Percentiles rank a stretch among this genome's conserved stretches.
Evolutionary conservation across 2,797 vertebrate genomes (phyloP).

Genomic region (Lutjanus argentimaculatus): DNA sequence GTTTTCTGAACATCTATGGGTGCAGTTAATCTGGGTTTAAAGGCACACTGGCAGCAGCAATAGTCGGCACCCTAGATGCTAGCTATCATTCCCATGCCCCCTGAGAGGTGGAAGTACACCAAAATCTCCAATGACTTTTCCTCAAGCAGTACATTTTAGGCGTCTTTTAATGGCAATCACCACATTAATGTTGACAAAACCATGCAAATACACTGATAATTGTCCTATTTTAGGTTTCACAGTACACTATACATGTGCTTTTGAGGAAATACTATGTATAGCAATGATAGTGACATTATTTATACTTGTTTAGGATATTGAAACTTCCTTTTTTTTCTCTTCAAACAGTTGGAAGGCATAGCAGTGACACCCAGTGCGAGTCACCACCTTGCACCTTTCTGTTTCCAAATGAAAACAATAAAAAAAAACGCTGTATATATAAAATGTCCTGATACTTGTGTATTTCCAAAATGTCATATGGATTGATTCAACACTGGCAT

Average conservation of each 20-base stretch:
- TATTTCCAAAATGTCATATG: conserved; percentile 90
- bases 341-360: conserved; percentile 85
- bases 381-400: conserved; percentile 76
- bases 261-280: conserved; percentile 29
- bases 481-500: conserved; percentile 89
- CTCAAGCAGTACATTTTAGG: neutral
- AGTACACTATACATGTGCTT: conserved; percentile 13
- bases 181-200: conserved; percentile 4
- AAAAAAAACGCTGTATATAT: conserved; percentile 77
- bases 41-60: neutral
- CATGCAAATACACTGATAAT: neutral
- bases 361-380: conserved; percentile 60
- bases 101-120: conserved; percentile 1
- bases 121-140: neutral
- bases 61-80: neutral
- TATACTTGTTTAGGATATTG: conserved; percentile 72
- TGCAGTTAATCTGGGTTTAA: neutral
- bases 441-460: conserved; percentile 84
- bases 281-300: conserved; percentile 51
- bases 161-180: neutral
- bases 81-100: neutral
- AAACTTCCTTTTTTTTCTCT: conserved; percentile 56
- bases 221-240: conserved; percentile 16
- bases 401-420: conserved; percentile 75
- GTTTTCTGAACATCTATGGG: too few species aligned